Evolutionary conservation across 2,888 invertebrate species (phyloP), one percentile per base, ranked within the genome.

Genomic region (Amblyjoppa fuscipennis): DNA sequence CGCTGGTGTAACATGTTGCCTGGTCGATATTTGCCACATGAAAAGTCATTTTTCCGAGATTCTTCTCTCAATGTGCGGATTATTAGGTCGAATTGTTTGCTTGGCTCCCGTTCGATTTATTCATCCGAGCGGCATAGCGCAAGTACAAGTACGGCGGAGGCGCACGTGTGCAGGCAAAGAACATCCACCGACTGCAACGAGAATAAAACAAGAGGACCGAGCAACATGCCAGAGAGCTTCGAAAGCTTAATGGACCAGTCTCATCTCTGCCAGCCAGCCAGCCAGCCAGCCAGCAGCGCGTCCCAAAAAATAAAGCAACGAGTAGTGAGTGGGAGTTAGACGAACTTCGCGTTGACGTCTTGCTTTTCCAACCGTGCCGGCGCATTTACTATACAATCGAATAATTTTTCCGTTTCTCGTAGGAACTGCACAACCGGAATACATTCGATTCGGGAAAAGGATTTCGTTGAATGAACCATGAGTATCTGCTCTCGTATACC

Each of bases 391-490:
- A 70, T 81, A 76, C 81, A 76, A 81, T 81, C 61, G 81, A 76
- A 81, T 81, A 81, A 81, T 81, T 81, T 49, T 61, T 51, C 28
- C 59, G 69, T 38, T 80, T 38, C 61, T 61, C 25, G 53, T 3
- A 53, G 25, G 38, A 45, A 59, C 56, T 76, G 51, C 38, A 51
- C 38, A 11, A 28, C 41, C n/a, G 53, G n/a, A 71, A 75, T 69
- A 49, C 5, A 81, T 81, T 59, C 61, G 70, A 45, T 49, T 49
- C 38, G 45, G 34, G 45, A 73, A 83, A 83, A 73, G 77, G 83
- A 78, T 83, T 83, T 74, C 77, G 77, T 66, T 83, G 83, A 83
- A 83, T 83, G 68, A 83, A 74, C 49, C 83, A 83, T 83, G 83
- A 83, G 78, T 64, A 73, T 59, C 66, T 68, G 73, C 56, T 51